Conservation (phyloP, 2,113 vertebrate genomes). For the Malurus cyaneus region DNA sequence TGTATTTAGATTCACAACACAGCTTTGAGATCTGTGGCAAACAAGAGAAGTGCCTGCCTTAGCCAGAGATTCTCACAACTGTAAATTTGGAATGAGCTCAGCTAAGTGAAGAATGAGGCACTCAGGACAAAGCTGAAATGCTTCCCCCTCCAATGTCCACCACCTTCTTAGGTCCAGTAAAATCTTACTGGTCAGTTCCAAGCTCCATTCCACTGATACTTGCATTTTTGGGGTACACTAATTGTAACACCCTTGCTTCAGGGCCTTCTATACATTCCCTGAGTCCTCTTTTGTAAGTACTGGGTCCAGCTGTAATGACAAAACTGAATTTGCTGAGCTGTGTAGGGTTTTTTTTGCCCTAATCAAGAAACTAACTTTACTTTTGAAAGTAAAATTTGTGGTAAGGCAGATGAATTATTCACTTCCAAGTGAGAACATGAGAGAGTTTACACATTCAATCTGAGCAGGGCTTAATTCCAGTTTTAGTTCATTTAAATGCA, state of each 20-base stretch:
- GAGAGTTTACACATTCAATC: not conserved
- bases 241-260: not conserved
- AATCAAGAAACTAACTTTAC: not conserved
- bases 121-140: not conserved
- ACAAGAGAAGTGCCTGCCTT: not conserved
- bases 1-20: not conserved
- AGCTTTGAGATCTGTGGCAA: not conserved
- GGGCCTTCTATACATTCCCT: not conserved
- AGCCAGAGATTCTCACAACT: not conserved
- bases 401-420: not conserved
- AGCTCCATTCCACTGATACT: not conserved
- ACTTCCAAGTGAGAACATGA: not conserved
- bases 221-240: not conserved
- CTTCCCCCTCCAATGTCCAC: not conserved
- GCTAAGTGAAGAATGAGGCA: not conserved
- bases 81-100: not conserved
- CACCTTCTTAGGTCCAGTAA: not conserved
- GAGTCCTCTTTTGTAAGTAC: not conserved
- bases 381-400: not conserved
- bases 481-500: not conserved
- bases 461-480: not conserved
- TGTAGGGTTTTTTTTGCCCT: rapidly evolving
- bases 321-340: not conserved
- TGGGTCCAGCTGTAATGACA: not conserved
- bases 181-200: not conserved